These are phyloP conservation scores for Riptortus pedestris DNA, from an alignment of 1,140 invertebrate genomes.

Conservation along the genomic window DNA sequence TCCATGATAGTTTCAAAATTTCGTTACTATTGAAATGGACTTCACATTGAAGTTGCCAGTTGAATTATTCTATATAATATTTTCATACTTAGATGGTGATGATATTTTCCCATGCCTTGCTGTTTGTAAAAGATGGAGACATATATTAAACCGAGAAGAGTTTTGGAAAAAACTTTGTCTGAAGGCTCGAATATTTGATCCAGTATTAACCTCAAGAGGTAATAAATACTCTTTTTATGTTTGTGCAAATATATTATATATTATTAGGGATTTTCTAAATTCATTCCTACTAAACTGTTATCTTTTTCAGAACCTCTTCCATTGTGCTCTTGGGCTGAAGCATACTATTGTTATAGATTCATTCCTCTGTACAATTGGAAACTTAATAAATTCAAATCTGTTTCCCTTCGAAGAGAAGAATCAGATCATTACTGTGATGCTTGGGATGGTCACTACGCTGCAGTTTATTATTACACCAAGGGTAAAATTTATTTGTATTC, in stretches of 20 bases:
- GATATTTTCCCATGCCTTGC: constrained; percentile 8
- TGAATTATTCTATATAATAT: background rate
- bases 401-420: background rate
- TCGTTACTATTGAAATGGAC: too few species aligned
- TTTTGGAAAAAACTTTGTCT: background rate
- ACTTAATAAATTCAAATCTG: background rate
- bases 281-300: background rate
- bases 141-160: background rate
- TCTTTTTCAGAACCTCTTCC: constrained; percentile 5
- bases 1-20: too few species aligned
- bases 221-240: background rate
- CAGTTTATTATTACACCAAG: background rate
- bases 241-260: background rate
- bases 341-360: background rate
- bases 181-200: constrained; percentile 1
- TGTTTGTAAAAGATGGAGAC: constrained; percentile 10
- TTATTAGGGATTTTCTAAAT: background rate
- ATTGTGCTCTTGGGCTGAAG: background rate
- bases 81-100: constrained; percentile 1
- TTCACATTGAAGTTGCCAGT: background rate
- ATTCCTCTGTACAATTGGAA: background rate
- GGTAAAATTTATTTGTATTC: background rate
- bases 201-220: background rate
- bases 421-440: background rate
- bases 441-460: constrained; percentile 11